Percentiles rank a stretch among this genome's conserved stretches.
Evolutionary conservation across 2,113 vertebrate species (phyloP).

Genomic region (Cisticola juncidis): DNA sequence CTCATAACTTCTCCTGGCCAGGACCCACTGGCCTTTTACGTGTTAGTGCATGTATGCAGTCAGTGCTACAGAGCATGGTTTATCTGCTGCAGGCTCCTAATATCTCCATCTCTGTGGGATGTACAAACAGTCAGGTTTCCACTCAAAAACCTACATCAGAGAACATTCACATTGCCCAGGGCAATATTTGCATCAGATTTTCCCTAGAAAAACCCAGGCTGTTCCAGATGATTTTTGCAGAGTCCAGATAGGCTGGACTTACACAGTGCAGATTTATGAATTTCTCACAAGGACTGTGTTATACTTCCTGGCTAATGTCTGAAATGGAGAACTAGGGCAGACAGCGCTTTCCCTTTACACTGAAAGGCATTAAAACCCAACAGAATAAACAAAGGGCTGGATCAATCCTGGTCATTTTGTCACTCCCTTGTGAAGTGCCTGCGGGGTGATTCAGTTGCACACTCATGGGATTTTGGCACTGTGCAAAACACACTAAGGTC

Average conservation of each 20-base stretch:
- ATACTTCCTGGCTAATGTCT: not conserved
- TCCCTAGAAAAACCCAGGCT: not conserved
- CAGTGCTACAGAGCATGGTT: not conserved
- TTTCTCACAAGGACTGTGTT: not conserved
- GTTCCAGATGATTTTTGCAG: not conserved
- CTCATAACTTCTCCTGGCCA: not conserved
- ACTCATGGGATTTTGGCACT: not conserved
- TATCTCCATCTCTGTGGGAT: not conserved
- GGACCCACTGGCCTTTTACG: not conserved
- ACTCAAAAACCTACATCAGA: not conserved
- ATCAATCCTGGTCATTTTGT: not conserved
- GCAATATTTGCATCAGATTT: not conserved
- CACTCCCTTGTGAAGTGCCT: not conserved
- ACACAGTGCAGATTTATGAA: not conserved
- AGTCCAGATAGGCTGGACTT: not conserved
- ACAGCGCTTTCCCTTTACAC: not conserved
- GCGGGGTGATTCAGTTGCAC: not conserved
- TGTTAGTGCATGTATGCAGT: not conserved
- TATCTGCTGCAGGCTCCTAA: not conserved
- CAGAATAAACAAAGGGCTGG: not conserved
- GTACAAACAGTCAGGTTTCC: not conserved
- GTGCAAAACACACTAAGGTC: not conserved
- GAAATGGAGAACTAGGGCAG: not conserved
- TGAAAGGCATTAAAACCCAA: not conserved
- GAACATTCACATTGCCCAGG: not conserved